A percentile compares a stretch with the other conserved stretches of the same genome.
These are phyloP conservation scores for Tretioscincus oriximinensis DNA, from an alignment of 2,113 vertebrate genomes.

Conservation along the genomic window DNA sequence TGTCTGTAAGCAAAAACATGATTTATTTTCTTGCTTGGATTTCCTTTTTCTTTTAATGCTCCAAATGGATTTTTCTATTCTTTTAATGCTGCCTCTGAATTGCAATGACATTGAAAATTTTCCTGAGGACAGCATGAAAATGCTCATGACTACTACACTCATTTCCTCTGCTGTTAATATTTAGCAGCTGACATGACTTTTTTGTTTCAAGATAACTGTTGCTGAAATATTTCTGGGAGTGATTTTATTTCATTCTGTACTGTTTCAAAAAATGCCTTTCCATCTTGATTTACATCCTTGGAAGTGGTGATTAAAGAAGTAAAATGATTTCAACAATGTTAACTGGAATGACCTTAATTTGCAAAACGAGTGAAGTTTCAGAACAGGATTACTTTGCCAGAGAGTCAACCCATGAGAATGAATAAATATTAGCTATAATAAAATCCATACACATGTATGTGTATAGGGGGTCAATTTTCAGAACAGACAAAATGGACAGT, in stretches of 20 bases:
- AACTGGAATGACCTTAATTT: background rate
- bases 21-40: background rate
- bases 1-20: background rate
- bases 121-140: conserved; percentile 16
- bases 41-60: background rate
- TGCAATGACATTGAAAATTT: conserved; percentile 15
- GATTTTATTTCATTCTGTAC: background rate
- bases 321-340: background rate
- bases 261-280: background rate
- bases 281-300: background rate
- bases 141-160: conserved; percentile 5
- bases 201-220: conserved; percentile 5
- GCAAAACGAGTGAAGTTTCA: background rate
- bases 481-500: background rate
- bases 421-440: background rate
- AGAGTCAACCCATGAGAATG: background rate
- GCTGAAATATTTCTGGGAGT: background rate
- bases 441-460: background rate
- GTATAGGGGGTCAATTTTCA: background rate
- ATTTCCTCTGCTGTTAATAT: conserved; percentile 18
- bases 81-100: background rate
- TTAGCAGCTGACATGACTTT: conserved; percentile 24
- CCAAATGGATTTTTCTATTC: background rate
- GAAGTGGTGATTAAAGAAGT: background rate
- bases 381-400: background rate